Evolutionary conservation across 2,888 invertebrate species (phyloP).

Genomic region (Synergus umbraculus): DNA sequence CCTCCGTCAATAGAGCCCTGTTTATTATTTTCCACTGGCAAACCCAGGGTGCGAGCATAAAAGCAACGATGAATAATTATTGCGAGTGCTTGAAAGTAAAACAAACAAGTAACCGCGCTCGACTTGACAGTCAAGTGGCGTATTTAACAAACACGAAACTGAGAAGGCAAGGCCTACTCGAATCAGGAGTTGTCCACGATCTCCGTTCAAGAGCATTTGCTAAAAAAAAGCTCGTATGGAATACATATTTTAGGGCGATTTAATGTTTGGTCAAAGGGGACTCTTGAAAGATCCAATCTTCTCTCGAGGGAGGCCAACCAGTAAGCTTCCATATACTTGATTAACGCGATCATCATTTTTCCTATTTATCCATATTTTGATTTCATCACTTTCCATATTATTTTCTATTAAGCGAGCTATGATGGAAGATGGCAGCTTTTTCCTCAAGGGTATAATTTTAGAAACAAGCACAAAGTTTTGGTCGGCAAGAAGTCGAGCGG

Average conservation of each 20-base stretch:
- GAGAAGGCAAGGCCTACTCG: constrained; percentile 22
- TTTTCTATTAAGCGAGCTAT: neutral
- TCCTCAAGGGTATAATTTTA: constrained; percentile 64
- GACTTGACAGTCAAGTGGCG: constrained; percentile 72
- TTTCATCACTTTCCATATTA: neutral
- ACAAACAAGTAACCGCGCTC: constrained; percentile 72
- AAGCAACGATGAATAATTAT: constrained; percentile 74
- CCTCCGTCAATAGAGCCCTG: constrained; percentile 65
- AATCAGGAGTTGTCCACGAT: constrained; percentile 39
- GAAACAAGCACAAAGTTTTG: constrained; percentile 66
- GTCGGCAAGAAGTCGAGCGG: constrained; percentile 57
- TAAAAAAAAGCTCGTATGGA: constrained; percentile 22
- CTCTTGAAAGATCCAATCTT: constrained; percentile 1
- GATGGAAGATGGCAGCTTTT: constrained; percentile 52
- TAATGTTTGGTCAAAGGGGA: constrained; percentile 39
- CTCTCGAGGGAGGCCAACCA: constrained; percentile 22
- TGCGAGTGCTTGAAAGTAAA: constrained; percentile 70
- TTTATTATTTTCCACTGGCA: constrained; percentile 64
- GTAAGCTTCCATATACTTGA: neutral
- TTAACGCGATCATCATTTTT: neutral
- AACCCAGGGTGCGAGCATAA: constrained; percentile 60
- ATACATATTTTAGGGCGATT: constrained; percentile 16
- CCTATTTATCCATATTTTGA: too few species aligned
- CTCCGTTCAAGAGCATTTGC: constrained; percentile 30
- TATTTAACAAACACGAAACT: constrained; percentile 67